These are phyloP conservation scores for Threskiornis aethiopicus DNA, from an alignment of 2,797 vertebrate genomes.

Conservation along the genomic window DNA sequence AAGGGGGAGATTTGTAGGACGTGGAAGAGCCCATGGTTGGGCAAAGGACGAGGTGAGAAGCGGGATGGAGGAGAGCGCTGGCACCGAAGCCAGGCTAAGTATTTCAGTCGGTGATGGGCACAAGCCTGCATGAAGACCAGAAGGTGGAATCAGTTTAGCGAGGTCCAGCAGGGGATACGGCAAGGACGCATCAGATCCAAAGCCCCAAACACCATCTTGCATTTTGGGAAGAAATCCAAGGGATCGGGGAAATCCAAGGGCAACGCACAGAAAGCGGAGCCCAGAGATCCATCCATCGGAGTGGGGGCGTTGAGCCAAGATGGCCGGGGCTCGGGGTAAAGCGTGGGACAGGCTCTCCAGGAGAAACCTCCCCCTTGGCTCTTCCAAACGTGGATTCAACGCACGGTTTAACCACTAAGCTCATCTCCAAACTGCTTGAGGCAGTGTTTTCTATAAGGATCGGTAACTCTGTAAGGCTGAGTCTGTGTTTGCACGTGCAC, in stretches of 20 bases:
- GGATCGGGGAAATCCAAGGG: neutral
- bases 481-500: neutral
- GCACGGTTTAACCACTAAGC: accelerated
- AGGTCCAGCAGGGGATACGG: neutral
- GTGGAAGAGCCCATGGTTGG: neutral
- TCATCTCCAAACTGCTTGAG: neutral
- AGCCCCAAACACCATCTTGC: neutral
- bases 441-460: neutral
- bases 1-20: neutral
- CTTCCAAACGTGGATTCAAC: neutral
- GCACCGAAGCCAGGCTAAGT: neutral
- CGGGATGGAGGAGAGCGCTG: neutral
- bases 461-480: neutral
- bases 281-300: neutral
- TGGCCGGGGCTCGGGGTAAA: accelerated
- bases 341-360: neutral
- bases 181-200: neutral
- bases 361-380: neutral
- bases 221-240: neutral
- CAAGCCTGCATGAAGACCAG: neutral
- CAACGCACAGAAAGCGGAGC: accelerated
- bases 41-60: neutral
- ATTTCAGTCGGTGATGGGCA: accelerated
- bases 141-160: neutral
- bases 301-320: accelerated